Conservation (phyloP, 2,888 invertebrate genomes). For the Agrotis clavis region DNA sequence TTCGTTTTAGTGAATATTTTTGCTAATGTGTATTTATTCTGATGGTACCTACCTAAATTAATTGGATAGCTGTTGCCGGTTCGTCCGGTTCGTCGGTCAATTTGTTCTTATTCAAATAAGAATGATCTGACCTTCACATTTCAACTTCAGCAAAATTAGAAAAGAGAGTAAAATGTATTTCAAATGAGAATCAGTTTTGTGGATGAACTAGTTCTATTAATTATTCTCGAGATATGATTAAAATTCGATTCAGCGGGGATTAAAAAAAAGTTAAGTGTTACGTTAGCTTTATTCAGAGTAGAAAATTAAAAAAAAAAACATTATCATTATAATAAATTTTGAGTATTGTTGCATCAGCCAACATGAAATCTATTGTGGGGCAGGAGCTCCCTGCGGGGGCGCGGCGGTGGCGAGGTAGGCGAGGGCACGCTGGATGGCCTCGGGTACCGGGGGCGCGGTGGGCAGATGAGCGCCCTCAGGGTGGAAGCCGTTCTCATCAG, state of each 20-base stretch:
- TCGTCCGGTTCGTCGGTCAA: slow-evolving; percentile 37
- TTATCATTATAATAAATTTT: slow-evolving; percentile 68
- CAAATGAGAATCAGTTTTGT: slow-evolving; percentile 19
- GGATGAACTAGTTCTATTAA: slow-evolving; percentile 31
- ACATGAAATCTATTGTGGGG: slow-evolving; percentile 74
- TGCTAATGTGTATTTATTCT: slow-evolving; percentile 10
- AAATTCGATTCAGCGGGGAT: neutral
- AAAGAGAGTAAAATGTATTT: slow-evolving; percentile 55
- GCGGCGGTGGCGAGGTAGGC: slow-evolving; percentile 93
- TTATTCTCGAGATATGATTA: slow-evolving; percentile 12
- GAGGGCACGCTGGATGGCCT: slow-evolving; percentile 92
- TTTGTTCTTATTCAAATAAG: slow-evolving; percentile 43
- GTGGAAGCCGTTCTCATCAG: slow-evolving; percentile 94
- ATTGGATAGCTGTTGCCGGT: slow-evolving; percentile 28
- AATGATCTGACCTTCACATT: slow-evolving; percentile 52
- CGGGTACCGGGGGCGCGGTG: slow-evolving; percentile 93
- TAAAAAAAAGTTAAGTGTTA: slow-evolving; percentile 20
- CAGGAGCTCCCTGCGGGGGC: slow-evolving; percentile 76
- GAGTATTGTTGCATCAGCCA: slow-evolving; percentile 72
- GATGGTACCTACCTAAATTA: slow-evolving; percentile 8
- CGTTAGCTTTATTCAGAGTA: slow-evolving; percentile 67
- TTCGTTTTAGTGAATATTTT: slow-evolving; percentile 18
- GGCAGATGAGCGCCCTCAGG: slow-evolving; percentile 92
- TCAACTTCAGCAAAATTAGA: slow-evolving; percentile 32
- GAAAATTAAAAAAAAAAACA: slow-evolving; percentile 74